A percentile compares a stretch with the other conserved stretches of the same genome.
phyloP scores from a whole-genome alignment of 2,113 vertebrate species.

The Rhynchopsitta pachyrhyncha region DNA sequence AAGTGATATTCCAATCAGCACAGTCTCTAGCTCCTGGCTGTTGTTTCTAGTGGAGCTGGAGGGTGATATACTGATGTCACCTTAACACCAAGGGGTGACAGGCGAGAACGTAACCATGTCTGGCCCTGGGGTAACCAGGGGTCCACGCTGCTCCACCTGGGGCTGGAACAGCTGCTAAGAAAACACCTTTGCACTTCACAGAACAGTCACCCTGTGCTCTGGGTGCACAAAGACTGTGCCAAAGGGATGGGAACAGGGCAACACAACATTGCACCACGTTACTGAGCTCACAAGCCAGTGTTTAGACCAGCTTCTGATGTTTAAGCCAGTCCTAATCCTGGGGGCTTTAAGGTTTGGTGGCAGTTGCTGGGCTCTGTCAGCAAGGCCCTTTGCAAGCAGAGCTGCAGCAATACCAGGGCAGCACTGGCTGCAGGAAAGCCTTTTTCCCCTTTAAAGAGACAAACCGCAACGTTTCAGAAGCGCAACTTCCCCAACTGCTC shows the following conservation, averaged over 20 bases:
- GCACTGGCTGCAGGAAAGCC: not conserved
- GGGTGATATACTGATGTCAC: not conserved
- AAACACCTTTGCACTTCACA: not conserved
- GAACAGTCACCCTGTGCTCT: fast-evolving
- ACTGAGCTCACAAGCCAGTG: not conserved
- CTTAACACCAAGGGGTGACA: not conserved
- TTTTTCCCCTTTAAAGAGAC: not conserved
- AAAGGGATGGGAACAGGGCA: fast-evolving
- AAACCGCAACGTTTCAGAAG: not conserved
- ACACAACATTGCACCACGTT: fast-evolving
- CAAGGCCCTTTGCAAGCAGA: not conserved
- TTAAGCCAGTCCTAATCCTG: not conserved
- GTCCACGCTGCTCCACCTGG: fast-evolving
- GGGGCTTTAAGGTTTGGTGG: not conserved
- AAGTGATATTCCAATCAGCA: not conserved
- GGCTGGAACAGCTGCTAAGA: not conserved
- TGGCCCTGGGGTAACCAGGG: not conserved
- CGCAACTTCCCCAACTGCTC: not conserved
- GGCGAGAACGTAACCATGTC: fast-evolving
- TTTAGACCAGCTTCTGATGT: not conserved
- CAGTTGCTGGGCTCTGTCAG: not conserved
- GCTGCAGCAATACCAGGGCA: not conserved
- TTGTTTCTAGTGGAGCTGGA: not conserved
- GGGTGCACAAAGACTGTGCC: not conserved
- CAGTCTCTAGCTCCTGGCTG: not conserved